A percentile compares a stretch with the other conserved stretches of the same genome.
phyloP scores from a whole-genome alignment of 2,888 invertebrate species.

The Imbricaverruca yamaguchii region DNA sequence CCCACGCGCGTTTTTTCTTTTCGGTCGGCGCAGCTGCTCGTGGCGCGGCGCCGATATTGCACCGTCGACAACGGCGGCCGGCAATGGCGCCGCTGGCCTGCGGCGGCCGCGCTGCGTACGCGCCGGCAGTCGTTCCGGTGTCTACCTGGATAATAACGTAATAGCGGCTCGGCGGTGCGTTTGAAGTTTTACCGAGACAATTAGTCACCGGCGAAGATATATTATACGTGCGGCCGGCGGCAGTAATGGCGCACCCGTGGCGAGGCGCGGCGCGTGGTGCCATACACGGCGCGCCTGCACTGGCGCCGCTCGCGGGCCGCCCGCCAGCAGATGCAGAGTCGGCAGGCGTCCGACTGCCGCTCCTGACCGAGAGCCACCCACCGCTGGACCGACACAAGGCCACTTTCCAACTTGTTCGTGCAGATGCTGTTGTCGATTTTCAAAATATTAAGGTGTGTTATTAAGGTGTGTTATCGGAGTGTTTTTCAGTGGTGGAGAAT shows the following conservation, averaged over 20 bases:
- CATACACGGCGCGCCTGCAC: neutral
- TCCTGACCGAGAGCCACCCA: too few species aligned
- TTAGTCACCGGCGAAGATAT: neutral
- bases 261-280: neutral
- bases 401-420: too few species aligned
- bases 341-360: too few species aligned
- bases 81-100: neutral
- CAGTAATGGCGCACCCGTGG: neutral
- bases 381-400: too few species aligned
- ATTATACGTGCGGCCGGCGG: slow-evolving; percentile 1
- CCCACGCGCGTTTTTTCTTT: neutral
- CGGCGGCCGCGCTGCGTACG: neutral
- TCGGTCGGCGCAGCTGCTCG: too few species aligned
- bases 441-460: too few species aligned
- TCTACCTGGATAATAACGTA: neutral
- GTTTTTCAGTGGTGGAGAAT: too few species aligned
- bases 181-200: slow-evolving; percentile 16
- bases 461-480: too few species aligned
- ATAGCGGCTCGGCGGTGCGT: neutral
- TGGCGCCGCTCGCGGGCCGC: neutral
- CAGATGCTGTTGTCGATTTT: too few species aligned
- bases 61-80: neutral
- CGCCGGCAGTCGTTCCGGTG: neutral
- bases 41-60: too few species aligned
- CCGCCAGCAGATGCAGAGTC: neutral